Base-by-base conservation (phyloP, 1,140 invertebrate genomes). In the Pollicipes pollicipes region DNA sequence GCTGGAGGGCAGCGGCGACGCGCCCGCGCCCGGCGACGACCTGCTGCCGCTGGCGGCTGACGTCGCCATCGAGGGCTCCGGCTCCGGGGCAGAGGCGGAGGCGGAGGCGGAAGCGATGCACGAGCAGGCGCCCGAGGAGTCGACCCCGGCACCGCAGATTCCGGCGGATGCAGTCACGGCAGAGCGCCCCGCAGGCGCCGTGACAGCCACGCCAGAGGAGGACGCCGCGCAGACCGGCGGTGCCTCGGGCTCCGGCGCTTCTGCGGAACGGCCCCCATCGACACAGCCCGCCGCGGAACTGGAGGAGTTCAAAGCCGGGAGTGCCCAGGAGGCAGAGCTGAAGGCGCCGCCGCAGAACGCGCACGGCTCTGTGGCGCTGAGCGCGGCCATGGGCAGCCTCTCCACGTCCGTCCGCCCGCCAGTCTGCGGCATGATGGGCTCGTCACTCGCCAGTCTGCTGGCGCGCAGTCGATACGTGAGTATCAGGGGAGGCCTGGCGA, bases 301-400 rank as follows among this genome's bases (percentile, higher is more conserved):
- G n/a, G n/a, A n/a, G n/a, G n/a, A n/a, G n/a, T n/a, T n/a, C n/a
- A n/a, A n/a, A n/a, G n/a, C n/a, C n/a, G n/a, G n/a, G n/a, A n/a
- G n/a, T n/a, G n/a, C n/a, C n/a, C n/a, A n/a, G n/a, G n/a, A n/a
- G n/a, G 68, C 45, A 17, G 35, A 8, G 35, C 64, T 70, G 30
- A 45, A 68, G 64, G 69, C 28, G 0, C 64, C 21, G 28, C 17
- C 69, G 8, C 70, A 68, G 37, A 68, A n/a, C 3, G 17, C 32
- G 4, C 68, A 68, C 1, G 31, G 28, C 32, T 17, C 32, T 28
- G 68, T 27, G 30, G 27, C 31, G n/a, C 3, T n/a, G 27, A 26
- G 31, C 28, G 26, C 74, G 89, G 90, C 82, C 90, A 83, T 75
- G 70, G 81, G 77, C 71, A 32, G 21, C 16, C 66, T 30, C 70